Conservation (phyloP, 2,797 vertebrate genomes). For the Sternarchorhynchus goeldii region DNA sequence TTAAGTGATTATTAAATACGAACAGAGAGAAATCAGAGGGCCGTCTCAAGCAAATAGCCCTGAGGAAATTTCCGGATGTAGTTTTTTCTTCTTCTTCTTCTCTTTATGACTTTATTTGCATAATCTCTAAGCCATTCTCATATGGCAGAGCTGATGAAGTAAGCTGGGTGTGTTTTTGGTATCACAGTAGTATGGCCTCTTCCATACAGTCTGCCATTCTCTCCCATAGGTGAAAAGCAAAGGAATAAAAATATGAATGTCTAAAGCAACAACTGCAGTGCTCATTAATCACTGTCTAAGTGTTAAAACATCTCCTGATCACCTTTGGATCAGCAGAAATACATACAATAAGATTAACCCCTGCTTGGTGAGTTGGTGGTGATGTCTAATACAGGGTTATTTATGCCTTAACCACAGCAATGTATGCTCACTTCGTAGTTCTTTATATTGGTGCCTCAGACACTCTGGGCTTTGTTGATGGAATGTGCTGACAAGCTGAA, state of each 20-base stretch:
- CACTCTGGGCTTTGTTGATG: conserved; percentile 27
- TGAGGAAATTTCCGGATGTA: background rate
- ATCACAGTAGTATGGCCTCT: background rate
- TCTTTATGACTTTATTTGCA: background rate
- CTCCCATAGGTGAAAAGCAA: conserved; percentile 3
- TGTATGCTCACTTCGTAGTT: conserved; percentile 32
- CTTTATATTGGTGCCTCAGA: conserved; percentile 24
- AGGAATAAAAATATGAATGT: conserved; percentile 14
- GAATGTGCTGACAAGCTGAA: conserved; percentile 22
- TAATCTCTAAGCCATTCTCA: conserved; percentile 6
- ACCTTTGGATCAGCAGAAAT: background rate
- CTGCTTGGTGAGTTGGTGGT: conserved; percentile 31
- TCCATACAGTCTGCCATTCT: background rate
- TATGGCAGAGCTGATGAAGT: background rate
- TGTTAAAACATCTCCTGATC: conserved; percentile 27
- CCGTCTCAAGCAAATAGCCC: conserved; percentile 6
- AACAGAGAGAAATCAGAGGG: conserved; percentile 12
- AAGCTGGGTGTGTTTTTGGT: background rate
- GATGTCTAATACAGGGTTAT: conserved; percentile 48
- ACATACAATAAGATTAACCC: conserved; percentile 4
- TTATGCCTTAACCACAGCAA: conserved; percentile 30
- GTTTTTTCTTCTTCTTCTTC: background rate
- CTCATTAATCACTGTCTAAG: conserved; percentile 55
- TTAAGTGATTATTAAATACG: conserved; percentile 49
- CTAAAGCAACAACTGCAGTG: background rate